phyloP scores from a whole-genome alignment of 2,888 invertebrate species.

The Fissipunctia ypsillon region DNA sequence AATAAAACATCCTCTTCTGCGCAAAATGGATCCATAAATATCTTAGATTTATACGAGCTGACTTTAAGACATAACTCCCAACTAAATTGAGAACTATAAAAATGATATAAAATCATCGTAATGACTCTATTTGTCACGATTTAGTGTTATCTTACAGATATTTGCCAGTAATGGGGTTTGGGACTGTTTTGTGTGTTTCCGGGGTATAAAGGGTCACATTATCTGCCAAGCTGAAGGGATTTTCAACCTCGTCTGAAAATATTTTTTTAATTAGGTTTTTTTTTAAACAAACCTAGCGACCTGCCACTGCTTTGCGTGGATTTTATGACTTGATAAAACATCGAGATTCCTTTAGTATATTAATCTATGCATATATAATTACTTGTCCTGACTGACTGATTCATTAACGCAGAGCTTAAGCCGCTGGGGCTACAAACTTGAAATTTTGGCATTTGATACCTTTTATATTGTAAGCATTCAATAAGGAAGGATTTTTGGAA shows the following conservation, averaged over 20 bases:
- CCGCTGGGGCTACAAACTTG: too few species aligned
- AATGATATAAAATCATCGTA: conserved; percentile 59
- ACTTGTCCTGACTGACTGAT: too few species aligned
- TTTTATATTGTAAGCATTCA: too few species aligned
- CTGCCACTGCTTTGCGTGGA: background rate
- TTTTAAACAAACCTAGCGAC: background rate
- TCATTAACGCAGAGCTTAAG: too few species aligned
- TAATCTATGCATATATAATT: too few species aligned
- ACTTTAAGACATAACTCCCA: conserved; percentile 39
- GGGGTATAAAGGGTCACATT: background rate
- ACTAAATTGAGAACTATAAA: conserved; percentile 59
- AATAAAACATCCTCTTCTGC: conserved; percentile 16
- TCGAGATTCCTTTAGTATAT: too few species aligned
- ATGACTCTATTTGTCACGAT: conserved; percentile 55
- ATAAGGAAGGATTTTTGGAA: too few species aligned
- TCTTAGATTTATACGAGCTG: conserved; percentile 27
- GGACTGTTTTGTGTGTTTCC: conserved; percentile 15
- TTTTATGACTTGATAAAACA: too few species aligned
- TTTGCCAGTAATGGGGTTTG: conserved; percentile 34
- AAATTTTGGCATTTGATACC: too few species aligned
- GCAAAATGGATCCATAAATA: conserved; percentile 43
- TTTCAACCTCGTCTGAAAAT: background rate
- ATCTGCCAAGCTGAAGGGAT: background rate
- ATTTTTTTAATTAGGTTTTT: background rate
- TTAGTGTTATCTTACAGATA: conserved; percentile 54